Base-by-base conservation (phyloP, 2,113 vertebrate genomes). In the Bostrychus sinensis region DNA sequence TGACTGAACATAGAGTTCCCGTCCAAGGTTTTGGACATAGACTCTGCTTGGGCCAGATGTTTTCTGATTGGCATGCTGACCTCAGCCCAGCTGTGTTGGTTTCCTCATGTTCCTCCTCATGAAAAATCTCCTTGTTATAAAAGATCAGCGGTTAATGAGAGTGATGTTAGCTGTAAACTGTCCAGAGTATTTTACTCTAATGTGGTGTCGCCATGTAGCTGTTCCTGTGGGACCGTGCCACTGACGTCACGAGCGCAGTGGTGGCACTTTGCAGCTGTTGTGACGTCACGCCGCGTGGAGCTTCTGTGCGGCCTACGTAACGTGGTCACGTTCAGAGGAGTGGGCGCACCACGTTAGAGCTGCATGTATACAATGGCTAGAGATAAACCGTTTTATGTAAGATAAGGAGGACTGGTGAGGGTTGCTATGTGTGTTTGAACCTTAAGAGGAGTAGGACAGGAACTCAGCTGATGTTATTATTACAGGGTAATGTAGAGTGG, bases 191-290 rank as follows among this genome's bases (percentile, higher is more conserved):
- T 12, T 1, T 26, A 23, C 5, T 1, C 20, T 20, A n/a, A 6
- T 14, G 28, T 0, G 16, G 11, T 11, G 28, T 26, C 5, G 16
- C 12, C 7, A 7, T 14, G 2, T 20, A 2, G 23, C 11, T 34
- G 34, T 22, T 53, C 63, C 9, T 55, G 30, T 41, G 60, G 64
- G 51, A 65, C 32, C 2, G 28, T 42, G 38, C 2, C 36, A 1
- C 39, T 83, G 81, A 88, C 86, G 85, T 86, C 80, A 89, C 37
- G 63, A 68, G 66, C 75, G 70, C 72, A 36, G 55, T 12, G 45
- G 59, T 14, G 60, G 41, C 48, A 32, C 76, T 57, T 59, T 87
- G 77, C 82, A 72, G 85, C 75, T 78, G 64, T 26, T 82, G 28
- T 83, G 79, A 87, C 85, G 87, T 87, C 79, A 88, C 65, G 20